Conservation (phyloP, 2,888 invertebrate genomes). For the Xylocampa areola region DNA sequence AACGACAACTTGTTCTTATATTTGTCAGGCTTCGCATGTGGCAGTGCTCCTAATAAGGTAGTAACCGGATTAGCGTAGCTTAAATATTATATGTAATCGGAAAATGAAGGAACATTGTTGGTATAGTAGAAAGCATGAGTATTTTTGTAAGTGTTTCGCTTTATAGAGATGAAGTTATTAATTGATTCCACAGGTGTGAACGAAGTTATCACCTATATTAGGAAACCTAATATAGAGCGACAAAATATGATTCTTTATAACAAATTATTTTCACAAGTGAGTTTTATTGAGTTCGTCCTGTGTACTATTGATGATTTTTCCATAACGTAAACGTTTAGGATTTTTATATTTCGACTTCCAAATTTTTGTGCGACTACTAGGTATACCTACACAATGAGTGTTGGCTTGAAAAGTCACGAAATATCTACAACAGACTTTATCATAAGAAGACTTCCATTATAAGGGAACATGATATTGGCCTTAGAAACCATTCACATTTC, state of each 20-base stretch:
- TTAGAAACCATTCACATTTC: slow-evolving; percentile 22
- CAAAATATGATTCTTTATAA: no score
- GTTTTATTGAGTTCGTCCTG: no score
- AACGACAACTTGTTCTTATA: slow-evolving; percentile 59
- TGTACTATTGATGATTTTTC: no score
- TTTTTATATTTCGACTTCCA: no score
- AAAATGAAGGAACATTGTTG: slow-evolving; percentile 4
- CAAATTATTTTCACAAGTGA: no score
- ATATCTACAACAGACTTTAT: slow-evolving; percentile 1
- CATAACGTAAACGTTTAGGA: no score
- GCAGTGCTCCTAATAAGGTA: slow-evolving; percentile 65
- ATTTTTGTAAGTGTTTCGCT: slow-evolving; percentile 15
- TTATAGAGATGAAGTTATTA: neutral
- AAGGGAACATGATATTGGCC: slow-evolving; percentile 2
- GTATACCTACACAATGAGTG: neutral
- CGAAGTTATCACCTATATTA: no score
- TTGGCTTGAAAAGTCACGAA: neutral
- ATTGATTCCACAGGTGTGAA: neutral
- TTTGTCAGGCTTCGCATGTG: slow-evolving; percentile 73
- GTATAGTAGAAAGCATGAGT: slow-evolving; percentile 36
- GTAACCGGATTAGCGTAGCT: slow-evolving; percentile 68
- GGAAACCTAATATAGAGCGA: no score
- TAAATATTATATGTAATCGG: slow-evolving; percentile 32
- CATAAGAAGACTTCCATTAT: neutral
- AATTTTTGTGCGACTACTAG: no score